Conservation (phyloP, 1,140 invertebrate species). For the Drosophila trapezifrons region DNA sequence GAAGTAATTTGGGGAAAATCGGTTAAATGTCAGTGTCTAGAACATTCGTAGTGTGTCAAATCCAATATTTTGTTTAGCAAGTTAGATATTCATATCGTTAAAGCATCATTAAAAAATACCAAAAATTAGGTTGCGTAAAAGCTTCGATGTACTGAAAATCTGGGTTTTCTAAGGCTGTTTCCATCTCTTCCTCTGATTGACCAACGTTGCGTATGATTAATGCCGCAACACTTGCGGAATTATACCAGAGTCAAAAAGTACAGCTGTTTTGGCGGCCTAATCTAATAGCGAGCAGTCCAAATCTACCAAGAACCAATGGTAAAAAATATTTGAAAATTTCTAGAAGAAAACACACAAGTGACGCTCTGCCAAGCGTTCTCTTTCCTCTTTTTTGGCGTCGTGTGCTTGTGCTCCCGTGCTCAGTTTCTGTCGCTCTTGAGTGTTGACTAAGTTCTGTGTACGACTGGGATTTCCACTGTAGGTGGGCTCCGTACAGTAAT, state of each 20-base stretch:
- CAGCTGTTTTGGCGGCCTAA: constrained; percentile 59
- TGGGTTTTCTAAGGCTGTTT: constrained; percentile 14
- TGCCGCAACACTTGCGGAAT: constrained; percentile 50
- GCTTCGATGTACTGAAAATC: background rate
- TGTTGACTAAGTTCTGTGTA: constrained; percentile 11
- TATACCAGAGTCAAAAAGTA: constrained; percentile 43
- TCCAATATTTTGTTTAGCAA: too few species aligned
- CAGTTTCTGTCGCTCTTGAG: constrained; percentile 14
- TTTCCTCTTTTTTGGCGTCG: constrained; percentile 2
- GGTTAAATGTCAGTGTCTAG: background rate
- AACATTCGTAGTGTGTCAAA: background rate
- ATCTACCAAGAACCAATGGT: constrained; percentile 52
- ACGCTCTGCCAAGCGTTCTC: constrained; percentile 10
- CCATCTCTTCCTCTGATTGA: constrained; percentile 3
- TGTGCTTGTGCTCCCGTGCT: background rate
- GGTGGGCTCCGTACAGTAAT: constrained; percentile 45
- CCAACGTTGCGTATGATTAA: constrained; percentile 66
- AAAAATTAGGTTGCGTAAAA: background rate
- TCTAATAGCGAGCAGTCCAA: constrained; percentile 51
- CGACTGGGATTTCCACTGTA: constrained; percentile 35
- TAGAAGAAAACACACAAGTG: constrained; percentile 60
- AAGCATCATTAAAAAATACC: background rate
- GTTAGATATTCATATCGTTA: too few species aligned
- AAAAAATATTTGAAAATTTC: constrained; percentile 70
- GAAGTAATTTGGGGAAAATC: too few species aligned